These are phyloP conservation scores for Toxotes lorentzi DNA, from an alignment of 2,797 vertebrate species.

Conservation along the genomic window DNA sequence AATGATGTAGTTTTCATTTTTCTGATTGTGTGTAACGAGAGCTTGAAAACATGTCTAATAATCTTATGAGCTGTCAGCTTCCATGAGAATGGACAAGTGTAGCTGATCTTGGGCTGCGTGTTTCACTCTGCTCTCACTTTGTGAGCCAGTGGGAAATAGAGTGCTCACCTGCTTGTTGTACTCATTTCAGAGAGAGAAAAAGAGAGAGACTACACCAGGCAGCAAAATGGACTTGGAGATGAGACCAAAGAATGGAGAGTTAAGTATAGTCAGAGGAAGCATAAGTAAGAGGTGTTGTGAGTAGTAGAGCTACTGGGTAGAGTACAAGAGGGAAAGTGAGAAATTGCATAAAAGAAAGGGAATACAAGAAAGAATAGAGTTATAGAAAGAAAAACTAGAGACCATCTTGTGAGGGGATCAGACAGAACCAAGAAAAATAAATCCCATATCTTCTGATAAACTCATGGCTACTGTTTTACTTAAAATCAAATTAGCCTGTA, in stretches of 20 bases:
- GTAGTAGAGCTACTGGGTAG: background rate
- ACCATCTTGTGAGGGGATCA: slow-evolving; percentile 3
- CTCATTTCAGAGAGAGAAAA: slow-evolving; percentile 51
- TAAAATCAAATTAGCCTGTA: background rate
- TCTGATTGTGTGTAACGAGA: slow-evolving; percentile 9
- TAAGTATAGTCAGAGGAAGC: slow-evolving; percentile 17
- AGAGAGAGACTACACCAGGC: background rate
- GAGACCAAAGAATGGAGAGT: slow-evolving; percentile 25
- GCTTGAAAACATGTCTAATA: slow-evolving; percentile 17
- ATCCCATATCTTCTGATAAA: background rate
- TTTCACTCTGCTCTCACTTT: slow-evolving; percentile 31
- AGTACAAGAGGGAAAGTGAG: background rate
- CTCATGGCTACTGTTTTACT: background rate
- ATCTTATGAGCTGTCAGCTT: slow-evolving; percentile 25
- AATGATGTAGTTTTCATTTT: background rate
- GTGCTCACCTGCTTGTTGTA: slow-evolving; percentile 43
- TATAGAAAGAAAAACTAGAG: background rate
- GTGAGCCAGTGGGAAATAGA: slow-evolving; percentile 61
- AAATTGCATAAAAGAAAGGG: background rate
- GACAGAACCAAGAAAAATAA: background rate
- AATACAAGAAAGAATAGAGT: background rate
- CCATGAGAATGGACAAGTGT: slow-evolving; percentile 9
- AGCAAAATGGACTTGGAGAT: slow-evolving; percentile 34
- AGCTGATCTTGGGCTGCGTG: slow-evolving; percentile 29
- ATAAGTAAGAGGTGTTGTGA: background rate